phyloP scores from a whole-genome alignment of 2,113 vertebrate genomes.

The Felis chaus region DNA sequence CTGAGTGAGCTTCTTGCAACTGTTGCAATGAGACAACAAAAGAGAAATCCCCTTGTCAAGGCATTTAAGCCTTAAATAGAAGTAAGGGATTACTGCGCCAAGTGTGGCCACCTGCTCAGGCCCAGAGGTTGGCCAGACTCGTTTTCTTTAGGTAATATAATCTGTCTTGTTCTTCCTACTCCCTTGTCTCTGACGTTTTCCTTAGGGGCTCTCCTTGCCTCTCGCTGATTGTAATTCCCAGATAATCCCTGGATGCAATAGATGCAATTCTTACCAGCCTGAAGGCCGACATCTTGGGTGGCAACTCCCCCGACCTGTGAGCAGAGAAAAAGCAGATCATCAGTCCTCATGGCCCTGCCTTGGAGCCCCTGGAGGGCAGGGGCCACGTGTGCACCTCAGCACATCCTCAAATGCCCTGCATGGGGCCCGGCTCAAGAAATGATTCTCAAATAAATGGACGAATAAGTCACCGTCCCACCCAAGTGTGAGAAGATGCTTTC shows the following conservation, averaged over 20 bases:
- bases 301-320: not conserved
- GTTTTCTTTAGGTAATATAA: not conserved
- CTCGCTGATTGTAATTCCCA: not conserved
- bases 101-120: not conserved
- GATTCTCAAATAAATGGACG: not conserved
- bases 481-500: not conserved
- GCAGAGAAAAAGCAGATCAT: not conserved
- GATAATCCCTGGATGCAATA: not conserved
- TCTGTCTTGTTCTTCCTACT: not conserved
- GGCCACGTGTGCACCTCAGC: accelerated
- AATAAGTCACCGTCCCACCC: not conserved
- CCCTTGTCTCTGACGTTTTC: not conserved
- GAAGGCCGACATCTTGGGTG: slow-evolving; percentile 52
- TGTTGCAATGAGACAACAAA: accelerated
- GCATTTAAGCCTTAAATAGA: not conserved
- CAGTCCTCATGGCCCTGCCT: accelerated
- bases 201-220: not conserved
- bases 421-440: not conserved
- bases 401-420: accelerated
- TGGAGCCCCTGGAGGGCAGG: no score
- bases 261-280: slow-evolving; percentile 58
- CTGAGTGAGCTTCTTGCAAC: not conserved
- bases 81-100: not conserved
- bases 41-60: not conserved
- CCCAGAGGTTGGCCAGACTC: not conserved